Conservation (phyloP, 1,140 invertebrate genomes). For the Drosophila ambigua region DNA sequence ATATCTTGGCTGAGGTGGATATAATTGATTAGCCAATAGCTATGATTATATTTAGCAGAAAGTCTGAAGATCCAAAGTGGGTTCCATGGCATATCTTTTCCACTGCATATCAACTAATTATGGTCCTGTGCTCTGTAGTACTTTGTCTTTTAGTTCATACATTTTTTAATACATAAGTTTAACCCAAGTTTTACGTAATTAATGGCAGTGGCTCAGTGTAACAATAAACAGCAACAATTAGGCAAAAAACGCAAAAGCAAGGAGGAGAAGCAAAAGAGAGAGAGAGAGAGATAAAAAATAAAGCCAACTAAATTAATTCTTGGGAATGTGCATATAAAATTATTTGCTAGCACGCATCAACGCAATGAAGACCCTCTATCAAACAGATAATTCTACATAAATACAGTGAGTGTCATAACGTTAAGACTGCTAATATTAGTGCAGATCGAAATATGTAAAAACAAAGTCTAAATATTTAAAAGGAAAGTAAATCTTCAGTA, state of each 20-base stretch:
- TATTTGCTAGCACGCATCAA: constrained; percentile 54
- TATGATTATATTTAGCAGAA: too few relatives aligned
- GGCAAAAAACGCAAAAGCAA: background rate
- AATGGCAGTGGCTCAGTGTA: constrained; percentile 30
- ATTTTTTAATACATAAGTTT: background rate
- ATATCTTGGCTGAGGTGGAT: background rate
- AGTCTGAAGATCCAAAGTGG: too few relatives aligned
- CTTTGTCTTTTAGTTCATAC: background rate
- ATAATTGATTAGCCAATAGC: too few relatives aligned
- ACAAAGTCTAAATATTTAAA: too few relatives aligned
- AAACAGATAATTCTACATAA: constrained; percentile 6
- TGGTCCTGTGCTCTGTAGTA: constrained; percentile 14
- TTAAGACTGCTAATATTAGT: background rate
- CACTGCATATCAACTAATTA: background rate
- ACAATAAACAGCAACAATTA: constrained; percentile 47
- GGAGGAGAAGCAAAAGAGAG: background rate
- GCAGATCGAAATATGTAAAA: background rate
- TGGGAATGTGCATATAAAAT: constrained; percentile 59
- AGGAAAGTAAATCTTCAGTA: background rate
- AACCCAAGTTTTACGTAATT: constrained; percentile 52
- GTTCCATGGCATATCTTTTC: background rate
- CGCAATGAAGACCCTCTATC: constrained; percentile 38
- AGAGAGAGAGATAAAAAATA: constrained; percentile 12
- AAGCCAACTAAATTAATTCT: constrained; percentile 56
- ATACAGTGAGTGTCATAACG: background rate